phyloP scores from a whole-genome alignment of 2,888 invertebrate genomes.

The Heliconius ethilla region DNA sequence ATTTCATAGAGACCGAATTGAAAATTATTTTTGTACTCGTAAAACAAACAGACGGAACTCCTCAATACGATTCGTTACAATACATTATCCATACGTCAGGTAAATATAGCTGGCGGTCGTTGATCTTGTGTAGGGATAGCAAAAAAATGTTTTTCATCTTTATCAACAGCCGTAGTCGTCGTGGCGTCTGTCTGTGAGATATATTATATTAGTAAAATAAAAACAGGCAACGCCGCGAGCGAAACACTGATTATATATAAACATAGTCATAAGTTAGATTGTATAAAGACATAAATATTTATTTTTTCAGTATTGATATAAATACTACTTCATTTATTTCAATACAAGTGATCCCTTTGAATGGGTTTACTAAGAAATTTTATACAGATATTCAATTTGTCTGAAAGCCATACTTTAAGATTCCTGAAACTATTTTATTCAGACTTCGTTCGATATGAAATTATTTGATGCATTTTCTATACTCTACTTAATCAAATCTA shows the following conservation, averaged over 20 bases:
- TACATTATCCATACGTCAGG: slow-evolving; percentile 35
- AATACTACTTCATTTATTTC: not conserved
- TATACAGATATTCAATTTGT: slow-evolving; percentile 14
- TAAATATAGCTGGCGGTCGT: slow-evolving; percentile 36
- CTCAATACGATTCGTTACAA: slow-evolving; percentile 33
- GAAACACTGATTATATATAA: not conserved
- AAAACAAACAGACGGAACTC: slow-evolving; percentile 35
- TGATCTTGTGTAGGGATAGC: slow-evolving; percentile 34
- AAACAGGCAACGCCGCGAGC: not conserved
- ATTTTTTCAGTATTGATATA: slow-evolving; percentile 2
- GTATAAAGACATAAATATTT: not conserved
- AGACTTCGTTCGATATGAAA: not conserved
- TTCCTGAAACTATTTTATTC: slow-evolving; percentile 8
- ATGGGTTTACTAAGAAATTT: slow-evolving; percentile 12
- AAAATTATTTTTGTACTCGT: slow-evolving; percentile 28
- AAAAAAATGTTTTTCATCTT: slow-evolving; percentile 10
- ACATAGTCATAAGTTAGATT: not conserved
- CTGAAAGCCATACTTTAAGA: slow-evolving; percentile 14
- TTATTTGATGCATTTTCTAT: not conserved
- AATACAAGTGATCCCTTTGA: slow-evolving; percentile 3
- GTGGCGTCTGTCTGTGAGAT: not conserved
- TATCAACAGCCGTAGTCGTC: not conserved
- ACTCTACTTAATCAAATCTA: not conserved
- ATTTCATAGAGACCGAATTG: slow-evolving; percentile 26
- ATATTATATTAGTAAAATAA: not conserved